A percentile compares a stretch with the other conserved stretches of the same genome.
These are phyloP conservation scores for Megalurothrips usitatus DNA, from an alignment of 2,888 invertebrate species.

Conservation along the genomic window DNA sequence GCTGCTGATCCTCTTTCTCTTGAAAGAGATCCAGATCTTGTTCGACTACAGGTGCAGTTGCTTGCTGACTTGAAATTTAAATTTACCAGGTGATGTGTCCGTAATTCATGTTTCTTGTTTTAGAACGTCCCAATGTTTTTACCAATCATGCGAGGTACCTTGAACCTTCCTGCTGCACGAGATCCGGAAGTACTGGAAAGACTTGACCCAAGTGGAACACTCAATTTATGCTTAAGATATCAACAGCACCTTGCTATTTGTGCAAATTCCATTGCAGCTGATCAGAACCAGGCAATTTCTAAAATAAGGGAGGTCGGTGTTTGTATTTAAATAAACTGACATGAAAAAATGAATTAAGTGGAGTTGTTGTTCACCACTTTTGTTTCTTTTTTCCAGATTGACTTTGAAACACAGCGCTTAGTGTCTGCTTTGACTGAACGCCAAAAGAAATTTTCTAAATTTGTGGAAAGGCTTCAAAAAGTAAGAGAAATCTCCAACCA, in stretches of 20 bases:
- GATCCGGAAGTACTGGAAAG: slow-evolving; percentile 85
- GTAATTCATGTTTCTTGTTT: slow-evolving; percentile 34
- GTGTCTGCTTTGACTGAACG: slow-evolving; percentile 68
- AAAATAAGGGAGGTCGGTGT: slow-evolving; percentile 68
- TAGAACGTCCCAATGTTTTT: slow-evolving; percentile 85
- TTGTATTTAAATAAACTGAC: background rate
- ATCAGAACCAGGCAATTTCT: slow-evolving; percentile 68
- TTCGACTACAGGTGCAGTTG: slow-evolving; percentile 57
- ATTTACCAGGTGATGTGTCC: slow-evolving; percentile 27
- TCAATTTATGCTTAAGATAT: slow-evolving; percentile 71
- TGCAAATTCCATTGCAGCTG: slow-evolving; percentile 73
- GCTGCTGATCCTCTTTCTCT: slow-evolving; percentile 57
- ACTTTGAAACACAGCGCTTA: slow-evolving; percentile 65
- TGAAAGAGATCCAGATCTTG: slow-evolving; percentile 71
- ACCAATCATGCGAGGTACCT: slow-evolving; percentile 85
- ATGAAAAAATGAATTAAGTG: slow-evolving; percentile 21
- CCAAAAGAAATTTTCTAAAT: slow-evolving; percentile 77
- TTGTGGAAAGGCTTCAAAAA: slow-evolving; percentile 78
- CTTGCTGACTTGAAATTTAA: background rate
- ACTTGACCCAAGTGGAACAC: slow-evolving; percentile 62
- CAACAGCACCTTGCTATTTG: slow-evolving; percentile 80
- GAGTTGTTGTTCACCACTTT: background rate
- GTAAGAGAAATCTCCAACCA: slow-evolving; percentile 80
- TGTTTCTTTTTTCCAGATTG: slow-evolving; percentile 54
- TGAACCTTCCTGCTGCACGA: slow-evolving; percentile 73